Conservation (phyloP, 2,113 vertebrate genomes). For the Lophius piscatorius region DNA sequence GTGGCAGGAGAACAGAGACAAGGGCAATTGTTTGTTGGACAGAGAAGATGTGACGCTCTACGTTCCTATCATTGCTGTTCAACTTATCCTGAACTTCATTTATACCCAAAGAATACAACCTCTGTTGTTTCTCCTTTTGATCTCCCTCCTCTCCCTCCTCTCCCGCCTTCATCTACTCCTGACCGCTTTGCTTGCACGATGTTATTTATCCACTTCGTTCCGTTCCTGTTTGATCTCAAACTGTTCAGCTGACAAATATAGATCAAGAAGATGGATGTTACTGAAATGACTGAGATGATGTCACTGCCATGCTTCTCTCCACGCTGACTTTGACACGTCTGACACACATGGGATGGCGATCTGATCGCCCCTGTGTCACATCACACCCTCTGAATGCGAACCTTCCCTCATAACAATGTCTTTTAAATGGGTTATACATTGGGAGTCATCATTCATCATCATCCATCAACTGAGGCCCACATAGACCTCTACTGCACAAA, state of each 20-base stretch:
- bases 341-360: conserved; percentile 31
- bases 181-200: background rate
- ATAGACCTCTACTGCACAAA: background rate
- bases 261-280: conserved; percentile 24
- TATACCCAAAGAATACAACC: conserved; percentile 28
- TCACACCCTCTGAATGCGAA: conserved; percentile 22
- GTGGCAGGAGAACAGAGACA: too few relatives aligned
- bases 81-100: conserved; percentile 42
- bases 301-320: conserved; percentile 30
- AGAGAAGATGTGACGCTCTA: conserved; percentile 26
- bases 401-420: background rate
- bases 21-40: too few relatives aligned
- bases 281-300: conserved; percentile 22
- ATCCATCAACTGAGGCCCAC: too few relatives aligned
- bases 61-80: conserved; percentile 39
- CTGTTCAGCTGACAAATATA: conserved; percentile 28
- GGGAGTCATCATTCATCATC: too few relatives aligned
- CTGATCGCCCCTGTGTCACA: conserved; percentile 30
- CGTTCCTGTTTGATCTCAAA: conserved; percentile 20
- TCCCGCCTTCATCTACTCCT: background rate
- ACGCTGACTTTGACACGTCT: conserved; percentile 22
- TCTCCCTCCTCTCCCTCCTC: background rate
- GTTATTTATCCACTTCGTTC: conserved; percentile 9
- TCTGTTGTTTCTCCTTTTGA: conserved; percentile 3
- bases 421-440: too few relatives aligned